A percentile compares a stretch with the other conserved stretches of the same genome.
These are phyloP conservation scores for Aleiodes alternator DNA, from an alignment of 2,888 invertebrate genomes.

Conservation along the genomic window DNA sequence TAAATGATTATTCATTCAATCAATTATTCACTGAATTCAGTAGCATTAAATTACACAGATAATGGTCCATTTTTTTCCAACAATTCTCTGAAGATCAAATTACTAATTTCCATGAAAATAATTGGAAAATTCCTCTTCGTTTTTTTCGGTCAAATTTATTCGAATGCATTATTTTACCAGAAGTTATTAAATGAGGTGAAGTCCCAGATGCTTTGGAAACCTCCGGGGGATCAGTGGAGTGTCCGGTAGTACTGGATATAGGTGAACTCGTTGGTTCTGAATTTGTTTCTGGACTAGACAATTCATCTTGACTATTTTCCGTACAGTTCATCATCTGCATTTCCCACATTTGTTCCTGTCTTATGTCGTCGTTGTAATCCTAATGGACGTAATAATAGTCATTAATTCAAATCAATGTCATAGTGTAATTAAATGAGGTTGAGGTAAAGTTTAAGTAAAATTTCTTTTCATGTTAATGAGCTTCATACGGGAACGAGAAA, in stretches of 20 bases:
- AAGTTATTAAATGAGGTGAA: conserved; percentile 18
- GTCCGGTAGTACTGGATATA: conserved; percentile 66
- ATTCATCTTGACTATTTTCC: conserved; percentile 70
- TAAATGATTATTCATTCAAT: too few species aligned
- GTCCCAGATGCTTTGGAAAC: conserved; percentile 60
- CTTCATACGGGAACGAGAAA: conserved; percentile 87
- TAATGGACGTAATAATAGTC: conserved; percentile 69
- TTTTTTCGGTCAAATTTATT: background rate
- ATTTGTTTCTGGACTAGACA: conserved; percentile 66
- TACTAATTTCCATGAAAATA: too few species aligned
- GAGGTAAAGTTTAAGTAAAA: background rate
- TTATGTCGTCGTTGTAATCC: conserved; percentile 94
- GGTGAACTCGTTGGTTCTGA: conserved; percentile 67
- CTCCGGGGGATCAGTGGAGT: conserved; percentile 65
- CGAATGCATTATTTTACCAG: conserved; percentile 2
- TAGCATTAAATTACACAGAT: too few species aligned
- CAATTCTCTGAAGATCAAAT: too few species aligned
- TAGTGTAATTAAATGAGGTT: background rate
- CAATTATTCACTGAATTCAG: too few species aligned
- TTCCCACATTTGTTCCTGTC: conserved; percentile 94
- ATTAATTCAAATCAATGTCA: conserved; percentile 27
- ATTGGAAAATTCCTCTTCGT: background rate
- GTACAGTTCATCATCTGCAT: conserved; percentile 86
- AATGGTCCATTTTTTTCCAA: too few species aligned
- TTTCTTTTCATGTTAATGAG: background rate